Base-by-base conservation (phyloP, 2,888 invertebrate species). In the Muschampia plurimacula region DNA sequence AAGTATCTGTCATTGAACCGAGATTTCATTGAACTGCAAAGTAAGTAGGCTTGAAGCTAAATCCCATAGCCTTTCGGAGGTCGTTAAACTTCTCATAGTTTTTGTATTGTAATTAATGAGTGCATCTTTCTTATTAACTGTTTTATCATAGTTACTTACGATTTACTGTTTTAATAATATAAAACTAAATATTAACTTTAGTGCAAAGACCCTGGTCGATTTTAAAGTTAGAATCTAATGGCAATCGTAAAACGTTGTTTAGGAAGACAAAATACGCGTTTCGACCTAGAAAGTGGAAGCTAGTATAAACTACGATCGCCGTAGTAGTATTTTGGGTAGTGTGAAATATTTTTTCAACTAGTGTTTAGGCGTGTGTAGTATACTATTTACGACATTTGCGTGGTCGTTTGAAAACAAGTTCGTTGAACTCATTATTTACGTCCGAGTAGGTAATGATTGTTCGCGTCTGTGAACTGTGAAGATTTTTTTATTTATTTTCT, bases 351-450 rank as follows among this genome's bases (percentile, higher is more conserved):
- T 60, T 72, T 72, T 72, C 63, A 55, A 57, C 55, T 44, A 62
- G 28, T 65, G 59, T 57, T 67, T 46, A 55, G 59, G 52, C 49
- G 60, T 66, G 46, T 59, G 46, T 64, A 67, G 62, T 74, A 22
- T 22, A 74, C 72, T 78, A 72, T 77, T 73, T 77, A 75, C 77
- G 79, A 78, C 75, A 79, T 62, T 68, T 68, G 79, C 80, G 84
- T 63, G 55, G 62, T 82, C 76, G 78, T 79, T 77, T 76, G 77
- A 28, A 57, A 81, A 79, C 74, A 80, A 78, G 91, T 85, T 85
- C 88, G 76, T 77, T 77, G 87, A 86, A 86, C 87, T 77, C 81
- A 79, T 84, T 86, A 86, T 88, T 86, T 84, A 80, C 81, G 83
- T 84, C 83, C 79, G 81, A 77, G 77, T 36, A 36, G 36, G 36